phyloP scores from a whole-genome alignment of 2,113 vertebrate species.

The Cercopithecus mona region DNA sequence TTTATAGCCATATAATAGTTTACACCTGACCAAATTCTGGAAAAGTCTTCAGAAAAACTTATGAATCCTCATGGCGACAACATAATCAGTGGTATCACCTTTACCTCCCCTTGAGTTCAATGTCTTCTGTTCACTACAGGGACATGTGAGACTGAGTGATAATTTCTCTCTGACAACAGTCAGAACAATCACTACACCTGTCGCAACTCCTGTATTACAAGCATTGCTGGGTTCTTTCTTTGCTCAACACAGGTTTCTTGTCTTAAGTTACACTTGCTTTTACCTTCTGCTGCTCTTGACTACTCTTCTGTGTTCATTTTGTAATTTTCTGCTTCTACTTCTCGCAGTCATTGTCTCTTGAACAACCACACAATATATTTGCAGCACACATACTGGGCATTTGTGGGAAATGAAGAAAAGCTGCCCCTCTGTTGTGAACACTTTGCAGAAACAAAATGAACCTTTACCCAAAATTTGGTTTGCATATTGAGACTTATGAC shows the following conservation, averaged over 20 bases:
- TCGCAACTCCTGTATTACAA: neutral
- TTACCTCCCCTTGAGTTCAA: rapidly evolving
- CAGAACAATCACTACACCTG: rapidly evolving
- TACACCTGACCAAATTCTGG: neutral
- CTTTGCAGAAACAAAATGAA: neutral
- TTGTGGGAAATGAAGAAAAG: neutral
- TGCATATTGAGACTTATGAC: neutral
- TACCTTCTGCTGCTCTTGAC: neutral
- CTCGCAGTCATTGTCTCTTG: neutral
- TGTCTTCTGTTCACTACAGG: neutral
- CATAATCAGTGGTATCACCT: neutral
- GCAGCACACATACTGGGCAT: neutral
- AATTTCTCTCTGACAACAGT: neutral
- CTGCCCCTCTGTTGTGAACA: neutral
- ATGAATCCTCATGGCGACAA: rapidly evolving
- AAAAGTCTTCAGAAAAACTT: neutral
- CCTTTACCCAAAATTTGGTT: neutral
- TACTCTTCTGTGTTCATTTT: neutral
- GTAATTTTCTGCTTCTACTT: neutral
- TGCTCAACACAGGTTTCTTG: neutral
- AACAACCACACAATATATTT: neutral
- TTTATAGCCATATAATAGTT: neutral
- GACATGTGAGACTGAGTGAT: rapidly evolving
- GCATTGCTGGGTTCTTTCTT: neutral
- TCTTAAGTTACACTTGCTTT: neutral